Evolutionary conservation across 2,113 vertebrate genomes (phyloP), one percentile per base, ranked within the genome.

Genomic region (Sphaerodactylus townsendi): DNA sequence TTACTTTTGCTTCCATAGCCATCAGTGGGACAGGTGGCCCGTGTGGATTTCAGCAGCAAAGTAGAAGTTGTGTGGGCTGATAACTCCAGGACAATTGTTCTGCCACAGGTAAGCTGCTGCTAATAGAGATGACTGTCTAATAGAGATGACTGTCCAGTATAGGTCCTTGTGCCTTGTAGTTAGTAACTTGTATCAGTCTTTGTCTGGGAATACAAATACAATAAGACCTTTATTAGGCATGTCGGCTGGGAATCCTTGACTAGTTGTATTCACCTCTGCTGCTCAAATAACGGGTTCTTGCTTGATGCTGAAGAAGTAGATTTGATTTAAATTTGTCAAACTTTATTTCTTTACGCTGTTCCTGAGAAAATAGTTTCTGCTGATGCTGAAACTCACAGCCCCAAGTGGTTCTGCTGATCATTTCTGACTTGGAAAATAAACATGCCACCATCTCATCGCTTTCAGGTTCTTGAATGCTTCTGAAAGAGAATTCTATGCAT

Each of bases 51-150:
- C 89, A 99, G 97, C 96, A 99, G 99, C 92, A 99, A 99, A 91
- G 98, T 99, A 91, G 98, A 99, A 93, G 99, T 99, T 81, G 98
- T 99, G 50, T 99, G 99, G 98, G 98, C 98, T 2, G 98, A 99
- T 92, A 98, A 98, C 90, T 98, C 98, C 0, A 97, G 97, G 95
- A 98, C 98, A 76, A 97, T 99, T 85, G 98, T 99, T 89, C 94
- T 99, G 87, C 98, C 99, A 33, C 98, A 99, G 98, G 99, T 99
- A 90, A 94, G 89, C 15, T 92, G 7, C 68, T 85, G 79, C 72
- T 56, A 44, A 41, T 25, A 69, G 30, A 17, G 39, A 2, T 35
- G 35, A 14, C 7, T 35, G 23, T 66, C 73, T 82, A 0, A 0
- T 0, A 9, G 0, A 50, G 70, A 53, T 70, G n/a, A n/a, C 7